phyloP scores from a whole-genome alignment of 2,797 vertebrate species.

The Sylvia borin region DNA sequence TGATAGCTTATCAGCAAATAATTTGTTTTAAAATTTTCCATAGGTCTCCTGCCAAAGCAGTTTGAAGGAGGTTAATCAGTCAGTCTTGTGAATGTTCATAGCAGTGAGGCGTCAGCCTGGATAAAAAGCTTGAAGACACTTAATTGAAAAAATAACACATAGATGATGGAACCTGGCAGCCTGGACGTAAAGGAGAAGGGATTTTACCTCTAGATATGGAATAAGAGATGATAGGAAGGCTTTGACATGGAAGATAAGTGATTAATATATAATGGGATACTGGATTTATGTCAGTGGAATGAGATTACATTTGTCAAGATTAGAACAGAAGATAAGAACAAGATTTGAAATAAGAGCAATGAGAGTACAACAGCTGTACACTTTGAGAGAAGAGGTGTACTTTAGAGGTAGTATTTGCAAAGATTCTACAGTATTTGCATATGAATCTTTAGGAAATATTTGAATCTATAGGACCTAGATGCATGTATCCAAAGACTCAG shows the following conservation, averaged over 20 bases:
- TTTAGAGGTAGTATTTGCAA: background rate
- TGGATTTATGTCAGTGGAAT: conserved; percentile 41
- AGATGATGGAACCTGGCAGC: conserved; percentile 47
- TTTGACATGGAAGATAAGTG: conserved; percentile 55
- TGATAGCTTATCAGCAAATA: background rate
- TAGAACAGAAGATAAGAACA: conserved; percentile 35
- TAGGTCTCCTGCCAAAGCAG: conserved; percentile 24
- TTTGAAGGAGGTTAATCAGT: conserved; percentile 15
- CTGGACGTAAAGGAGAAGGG: background rate
- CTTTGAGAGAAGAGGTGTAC: background rate
- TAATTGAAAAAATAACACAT: conserved; percentile 55
- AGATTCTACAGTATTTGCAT: background rate
- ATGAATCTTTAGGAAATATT: background rate
- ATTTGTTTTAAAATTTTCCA: conserved; percentile 14
- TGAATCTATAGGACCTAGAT: background rate
- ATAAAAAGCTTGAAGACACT: conserved; percentile 29
- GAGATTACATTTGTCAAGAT: conserved; percentile 57
- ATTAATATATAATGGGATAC: conserved; percentile 58
- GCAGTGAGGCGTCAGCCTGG: background rate
- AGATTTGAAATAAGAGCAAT: background rate
- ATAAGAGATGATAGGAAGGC: conserved; percentile 49
- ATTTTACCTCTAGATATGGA: conserved; percentile 31
- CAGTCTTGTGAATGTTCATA: background rate
- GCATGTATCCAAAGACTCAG: background rate
- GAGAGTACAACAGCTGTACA: background rate